Base-by-base conservation (phyloP, 2,797 vertebrate species). In the Hypotaenidia philippensis region DNA sequence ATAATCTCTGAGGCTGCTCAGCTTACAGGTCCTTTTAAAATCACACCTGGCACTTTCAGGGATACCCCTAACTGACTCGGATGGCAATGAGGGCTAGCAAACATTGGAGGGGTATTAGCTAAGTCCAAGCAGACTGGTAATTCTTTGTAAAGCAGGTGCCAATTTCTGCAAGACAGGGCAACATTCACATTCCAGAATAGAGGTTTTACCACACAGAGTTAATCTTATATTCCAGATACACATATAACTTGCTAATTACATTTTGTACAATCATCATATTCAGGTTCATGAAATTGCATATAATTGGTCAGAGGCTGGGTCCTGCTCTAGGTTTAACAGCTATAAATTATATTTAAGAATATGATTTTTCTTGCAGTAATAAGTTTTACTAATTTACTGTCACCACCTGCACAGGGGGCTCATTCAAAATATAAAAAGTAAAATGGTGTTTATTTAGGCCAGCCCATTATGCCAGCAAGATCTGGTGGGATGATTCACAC, bases 321-420 rank as follows among this genome's bases (percentile, higher is more conserved):
- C 72, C 32, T 88, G 20, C 52, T 79, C 68, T 53, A 80, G 45
- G 20, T 70, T 95, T 74, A 89, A 75, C 27, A 85, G 61, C 34
- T 57, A 57, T 44, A 70, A 85, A 64, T 75, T 56, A 44, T 34
- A 71, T 75, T 80, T 75, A 75, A 80, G 34, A 86, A 45, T 4
- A 60, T 17, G 0, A 32, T 50, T 66, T 89, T 89, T 53, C 32
- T 84, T 89, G 45, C 44, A 56, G 20, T 60, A 85, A 49, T 56
- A 95, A 38, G 9, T 79, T 93, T 59, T 66, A 72, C n/a, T 66
- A 57, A 94, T 69, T 72, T 82, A 66, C 44, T 60, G 21, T 31
- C 34, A 66, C n/a, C 69, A 79, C 8, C 13, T 50, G 40, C 27
- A 72, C 2, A 72, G 38, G 14, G 17, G 32, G 32, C 9, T 84